Conservation (phyloP, 2,888 invertebrate genomes). For the Drosophila subsilvestris region DNA sequence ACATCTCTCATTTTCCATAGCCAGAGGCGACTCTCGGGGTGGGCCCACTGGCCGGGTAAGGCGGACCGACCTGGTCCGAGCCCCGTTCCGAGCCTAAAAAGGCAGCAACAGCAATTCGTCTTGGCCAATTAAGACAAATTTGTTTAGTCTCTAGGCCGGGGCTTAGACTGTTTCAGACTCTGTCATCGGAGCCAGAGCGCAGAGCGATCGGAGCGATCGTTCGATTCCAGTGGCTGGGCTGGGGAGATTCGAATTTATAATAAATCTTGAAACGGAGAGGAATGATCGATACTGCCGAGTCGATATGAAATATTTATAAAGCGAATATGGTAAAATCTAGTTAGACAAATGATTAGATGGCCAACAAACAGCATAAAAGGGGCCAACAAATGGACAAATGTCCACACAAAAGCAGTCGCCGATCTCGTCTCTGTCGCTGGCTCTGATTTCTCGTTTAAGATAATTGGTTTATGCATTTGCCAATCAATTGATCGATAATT, state of each 20-base stretch:
- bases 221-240: background rate
- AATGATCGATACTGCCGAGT: background rate
- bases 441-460: background rate
- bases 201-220: background rate
- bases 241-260: conserved; percentile 43
- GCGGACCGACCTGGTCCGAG: conserved; percentile 42
- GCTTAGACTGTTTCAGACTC: conserved; percentile 15
- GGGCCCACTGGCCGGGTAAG: background rate
- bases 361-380: conserved; percentile 14
- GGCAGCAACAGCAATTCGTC: conserved; percentile 57
- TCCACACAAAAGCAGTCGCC: conserved; percentile 9
- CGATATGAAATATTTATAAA: conserved; percentile 51
- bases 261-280: conserved; percentile 47
- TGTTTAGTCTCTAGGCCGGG: conserved; percentile 47
- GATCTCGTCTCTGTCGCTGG: background rate
- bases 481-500: background rate
- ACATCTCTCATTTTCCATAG: conserved; percentile 45
- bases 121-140: conserved; percentile 69
- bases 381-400: conserved; percentile 9
- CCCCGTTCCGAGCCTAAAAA: conserved; percentile 49
- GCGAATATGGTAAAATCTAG: conserved; percentile 59
- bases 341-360: conserved; percentile 57
- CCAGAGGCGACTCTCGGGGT: background rate
- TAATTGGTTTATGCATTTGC: conserved; percentile 1
- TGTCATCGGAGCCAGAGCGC: conserved; percentile 45